These are phyloP conservation scores for Cheilinus undulatus DNA, from an alignment of 2,113 vertebrate species.

Conservation along the genomic window DNA sequence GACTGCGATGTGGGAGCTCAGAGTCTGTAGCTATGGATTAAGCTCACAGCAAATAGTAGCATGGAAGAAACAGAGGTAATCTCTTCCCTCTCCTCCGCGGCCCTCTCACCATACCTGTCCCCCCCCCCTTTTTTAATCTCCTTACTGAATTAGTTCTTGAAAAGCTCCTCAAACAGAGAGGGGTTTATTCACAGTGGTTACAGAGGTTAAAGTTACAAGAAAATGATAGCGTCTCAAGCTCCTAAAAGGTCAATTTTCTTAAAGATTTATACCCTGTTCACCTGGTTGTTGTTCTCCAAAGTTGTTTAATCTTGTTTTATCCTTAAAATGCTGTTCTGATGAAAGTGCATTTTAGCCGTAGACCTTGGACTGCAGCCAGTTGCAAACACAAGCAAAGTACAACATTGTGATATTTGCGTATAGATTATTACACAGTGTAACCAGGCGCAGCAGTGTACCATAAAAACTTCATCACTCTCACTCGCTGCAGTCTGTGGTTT, in stretches of 20 bases:
- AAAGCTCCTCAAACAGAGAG: slow-evolving; percentile 73
- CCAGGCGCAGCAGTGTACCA: slow-evolving; percentile 32
- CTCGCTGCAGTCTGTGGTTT: slow-evolving; percentile 47
- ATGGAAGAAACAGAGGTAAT: slow-evolving; percentile 82
- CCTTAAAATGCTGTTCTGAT: slow-evolving; percentile 10
- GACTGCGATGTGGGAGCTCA: slow-evolving; percentile 72
- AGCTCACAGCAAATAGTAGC: slow-evolving; percentile 76
- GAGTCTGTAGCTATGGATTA: slow-evolving; percentile 77
- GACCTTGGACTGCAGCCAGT: slow-evolving; percentile 3
- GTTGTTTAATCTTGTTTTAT: slow-evolving; percentile 9
- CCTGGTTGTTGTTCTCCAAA: slow-evolving; percentile 52
- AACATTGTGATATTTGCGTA: slow-evolving; percentile 35
- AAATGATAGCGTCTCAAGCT: slow-evolving; percentile 43
- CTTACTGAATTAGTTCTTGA: slow-evolving; percentile 77
- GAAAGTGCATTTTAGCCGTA: neutral
- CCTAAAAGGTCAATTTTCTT: slow-evolving; percentile 25
- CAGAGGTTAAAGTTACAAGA: slow-evolving; percentile 65
- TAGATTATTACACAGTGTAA: slow-evolving; percentile 37
- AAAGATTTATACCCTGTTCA: slow-evolving; percentile 30
- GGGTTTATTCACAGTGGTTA: slow-evolving; percentile 56
- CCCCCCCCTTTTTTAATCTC: slow-evolving; percentile 73
- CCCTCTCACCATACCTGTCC: slow-evolving; percentile 73
- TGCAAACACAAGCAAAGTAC: slow-evolving; percentile 3
- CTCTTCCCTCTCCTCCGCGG: slow-evolving; percentile 69
- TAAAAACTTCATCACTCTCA: slow-evolving; percentile 42